Evolutionary conservation across 2,888 invertebrate species (phyloP).

Genomic region (Tortrix viridana): DNA sequence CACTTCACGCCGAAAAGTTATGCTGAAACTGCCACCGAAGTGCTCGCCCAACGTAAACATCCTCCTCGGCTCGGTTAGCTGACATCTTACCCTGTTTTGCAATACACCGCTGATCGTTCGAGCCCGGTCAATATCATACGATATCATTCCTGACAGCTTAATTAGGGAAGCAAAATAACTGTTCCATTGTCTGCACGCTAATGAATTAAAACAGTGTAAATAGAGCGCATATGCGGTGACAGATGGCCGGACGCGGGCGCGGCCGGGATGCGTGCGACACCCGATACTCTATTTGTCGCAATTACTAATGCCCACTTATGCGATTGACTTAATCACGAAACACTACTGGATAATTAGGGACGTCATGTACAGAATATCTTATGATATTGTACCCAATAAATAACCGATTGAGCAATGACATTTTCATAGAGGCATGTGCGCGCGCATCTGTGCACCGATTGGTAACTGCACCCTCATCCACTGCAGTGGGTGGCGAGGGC

Average conservation of each 20-base stretch:
- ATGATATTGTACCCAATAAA: neutral
- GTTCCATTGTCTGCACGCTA: conserved; percentile 69
- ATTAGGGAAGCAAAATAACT: conserved; percentile 63
- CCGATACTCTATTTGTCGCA: conserved; percentile 72
- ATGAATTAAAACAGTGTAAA: conserved; percentile 81
- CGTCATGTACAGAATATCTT: neutral
- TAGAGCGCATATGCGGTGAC: conserved; percentile 77
- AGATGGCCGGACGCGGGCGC: conserved; percentile 78
- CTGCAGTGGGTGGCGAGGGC: conserved; percentile 49
- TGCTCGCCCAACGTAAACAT: conserved; percentile 43
- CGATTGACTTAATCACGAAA: conserved; percentile 44
- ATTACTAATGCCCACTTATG: conserved; percentile 65
- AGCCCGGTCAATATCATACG: neutral
- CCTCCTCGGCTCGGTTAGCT: conserved; percentile 36
- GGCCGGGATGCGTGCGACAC: conserved; percentile 70
- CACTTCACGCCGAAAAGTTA: conserved; percentile 69
- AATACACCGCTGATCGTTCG: neutral
- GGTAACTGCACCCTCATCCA: conserved; percentile 56
- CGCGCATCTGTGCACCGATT: conserved; percentile 73
- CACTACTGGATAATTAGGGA: conserved; percentile 7
- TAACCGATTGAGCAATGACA: conserved; percentile 4
- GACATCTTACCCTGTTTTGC: conserved; percentile 32
- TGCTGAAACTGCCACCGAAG: conserved; percentile 56
- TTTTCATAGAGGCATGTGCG: conserved; percentile 60
- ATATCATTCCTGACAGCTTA: conserved; percentile 42